These are phyloP conservation scores for Dolichoris vasculosae DNA, from an alignment of 1,140 invertebrate species.

Conservation along the genomic window DNA sequence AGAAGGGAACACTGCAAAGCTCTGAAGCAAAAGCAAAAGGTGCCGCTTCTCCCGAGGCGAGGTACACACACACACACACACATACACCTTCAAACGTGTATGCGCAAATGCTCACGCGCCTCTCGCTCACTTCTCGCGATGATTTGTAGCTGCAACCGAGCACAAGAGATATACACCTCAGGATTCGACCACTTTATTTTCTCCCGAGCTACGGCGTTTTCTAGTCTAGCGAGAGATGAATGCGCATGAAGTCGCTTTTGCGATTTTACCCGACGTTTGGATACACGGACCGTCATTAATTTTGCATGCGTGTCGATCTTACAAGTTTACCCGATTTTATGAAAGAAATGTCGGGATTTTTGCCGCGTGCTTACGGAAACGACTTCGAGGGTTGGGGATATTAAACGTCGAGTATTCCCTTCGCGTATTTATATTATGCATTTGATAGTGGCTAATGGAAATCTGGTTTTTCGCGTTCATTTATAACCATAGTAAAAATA, in stretches of 20 bases:
- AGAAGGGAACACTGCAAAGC: neutral
- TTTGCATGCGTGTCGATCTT: slow-evolving; percentile 20
- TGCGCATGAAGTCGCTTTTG: neutral
- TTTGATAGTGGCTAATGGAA: no score
- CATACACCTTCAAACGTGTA: neutral
- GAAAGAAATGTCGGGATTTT: neutral
- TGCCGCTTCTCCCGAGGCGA: neutral
- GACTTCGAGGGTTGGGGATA: neutral
- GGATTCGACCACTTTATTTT: slow-evolving; percentile 41
- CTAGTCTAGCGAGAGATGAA: slow-evolving; percentile 5
- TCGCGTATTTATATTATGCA: neutral
- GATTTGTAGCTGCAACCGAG: slow-evolving; percentile 32
- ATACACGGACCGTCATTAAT: slow-evolving; percentile 25
- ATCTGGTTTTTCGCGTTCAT: neutral
- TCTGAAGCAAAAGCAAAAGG: neutral
- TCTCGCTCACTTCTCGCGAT: neutral
- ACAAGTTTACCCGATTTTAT: slow-evolving; percentile 7
- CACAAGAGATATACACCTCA: slow-evolving; percentile 18
- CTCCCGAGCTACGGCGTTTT: slow-evolving; percentile 13
- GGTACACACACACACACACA: no score
- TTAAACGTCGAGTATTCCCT: neutral
- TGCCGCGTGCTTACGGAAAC: no score
- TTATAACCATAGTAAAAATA: neutral
- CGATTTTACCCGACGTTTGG: neutral
- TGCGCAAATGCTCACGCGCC: neutral